A percentile compares a stretch with the other conserved stretches of the same genome.
Evolutionary conservation across 2,113 vertebrate species (phyloP).

Genomic region (Circaetus gallicus): DNA sequence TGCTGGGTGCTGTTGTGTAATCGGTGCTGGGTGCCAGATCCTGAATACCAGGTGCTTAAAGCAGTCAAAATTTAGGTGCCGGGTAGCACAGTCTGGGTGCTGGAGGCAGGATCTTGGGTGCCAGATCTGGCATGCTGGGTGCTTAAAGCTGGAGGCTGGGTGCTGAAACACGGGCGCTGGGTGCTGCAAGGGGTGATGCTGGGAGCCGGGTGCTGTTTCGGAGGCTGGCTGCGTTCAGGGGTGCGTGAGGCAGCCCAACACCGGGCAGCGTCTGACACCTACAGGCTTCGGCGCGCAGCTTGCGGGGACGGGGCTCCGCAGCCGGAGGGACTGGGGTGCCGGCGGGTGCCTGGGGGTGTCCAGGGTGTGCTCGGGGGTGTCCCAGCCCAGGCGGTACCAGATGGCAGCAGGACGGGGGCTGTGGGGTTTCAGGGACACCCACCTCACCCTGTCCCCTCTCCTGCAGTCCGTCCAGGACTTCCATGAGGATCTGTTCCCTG

Average conservation of each 20-base stretch:
- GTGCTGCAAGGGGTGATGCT: not conserved
- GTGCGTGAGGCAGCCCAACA: not conserved
- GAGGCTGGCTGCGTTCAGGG: not conserved
- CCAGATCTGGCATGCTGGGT: not conserved
- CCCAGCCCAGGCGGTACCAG: not conserved
- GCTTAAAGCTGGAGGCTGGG: no score
- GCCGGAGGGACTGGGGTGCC: not conserved
- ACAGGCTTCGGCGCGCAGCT: not conserved
- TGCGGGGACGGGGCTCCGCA: rapidly evolving
- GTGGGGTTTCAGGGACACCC: not conserved
- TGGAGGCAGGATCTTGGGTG: not conserved
- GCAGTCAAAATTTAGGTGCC: not conserved
- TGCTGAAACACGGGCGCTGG: not conserved
- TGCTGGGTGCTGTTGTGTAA: not conserved
- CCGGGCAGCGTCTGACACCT: not conserved
- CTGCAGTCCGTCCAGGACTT: slow-evolving; percentile 83
- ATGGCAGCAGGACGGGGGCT: not conserved
- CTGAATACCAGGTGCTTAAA: not conserved
- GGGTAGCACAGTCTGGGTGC: not conserved
- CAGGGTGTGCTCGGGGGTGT: not conserved
- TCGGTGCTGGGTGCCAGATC: not conserved
- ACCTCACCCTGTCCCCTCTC: not conserved
- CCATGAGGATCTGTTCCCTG: slow-evolving; percentile 88
- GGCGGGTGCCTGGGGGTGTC: not conserved
- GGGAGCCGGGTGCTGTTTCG: not conserved